Evolutionary conservation across 1,140 invertebrate species (phyloP), one percentile per base, ranked within the genome.

Genomic region (Lasioglossum baleicum): DNA sequence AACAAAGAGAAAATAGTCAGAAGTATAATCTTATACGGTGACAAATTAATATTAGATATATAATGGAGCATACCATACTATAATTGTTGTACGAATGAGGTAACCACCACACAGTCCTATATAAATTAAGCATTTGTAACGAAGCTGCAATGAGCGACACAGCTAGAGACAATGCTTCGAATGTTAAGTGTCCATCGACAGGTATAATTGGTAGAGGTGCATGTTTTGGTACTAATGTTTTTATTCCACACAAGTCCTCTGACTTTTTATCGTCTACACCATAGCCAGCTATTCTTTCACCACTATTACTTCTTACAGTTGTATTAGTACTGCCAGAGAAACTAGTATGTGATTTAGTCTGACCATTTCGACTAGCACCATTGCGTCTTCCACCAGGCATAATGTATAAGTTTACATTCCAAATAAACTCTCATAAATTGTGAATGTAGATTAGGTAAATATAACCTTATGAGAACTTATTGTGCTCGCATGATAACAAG

Each of bases 41-140:
- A 35, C 58, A 11, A 72, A 70, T 58, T 42, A 73, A 74, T 76
- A 40, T 75, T 44, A 73, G 92, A 93, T 48, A 74, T 64, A 22
- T 10, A 42, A 61, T 88, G 74, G 1, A 20, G 93, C 94, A 93
- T 94, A 98, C 98, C 95, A 99, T 95, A 84, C 96, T 96, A 93
- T 97, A 97, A 85, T 95, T 95, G 83, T 96, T 97, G 90, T 98
- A 96, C 4, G 98, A 98, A 88, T 99, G 96, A 22, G 98, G 97
- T 40, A 99, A 91, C 98, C 98, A 99, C 97, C 98, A 99, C n/a
- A 98, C 96, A 51, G 98, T 99, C 80, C 97, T 95, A 90, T 99
- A 99, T 13, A 99, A 94, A 93, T 99, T 98, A 20, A 99, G 94
- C 91, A 99, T 97, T 93, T 99, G 98, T 26, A 98, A 93, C 66